These are phyloP conservation scores for Carduelis carduelis DNA, from an alignment of 2,797 vertebrate species.

Conservation along the genomic window DNA sequence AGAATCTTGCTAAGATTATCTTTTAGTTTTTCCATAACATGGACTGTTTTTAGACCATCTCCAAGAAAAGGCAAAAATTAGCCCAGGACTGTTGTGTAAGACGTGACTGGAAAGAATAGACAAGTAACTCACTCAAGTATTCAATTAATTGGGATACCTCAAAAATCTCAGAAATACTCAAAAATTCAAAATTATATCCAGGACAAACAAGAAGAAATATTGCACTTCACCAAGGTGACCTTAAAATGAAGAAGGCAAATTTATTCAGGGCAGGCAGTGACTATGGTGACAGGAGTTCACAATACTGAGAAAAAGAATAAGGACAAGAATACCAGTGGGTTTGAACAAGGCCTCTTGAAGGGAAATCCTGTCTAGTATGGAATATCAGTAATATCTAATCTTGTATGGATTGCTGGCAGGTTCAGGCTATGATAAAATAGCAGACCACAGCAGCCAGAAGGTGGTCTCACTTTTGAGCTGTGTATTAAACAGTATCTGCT, in stretches of 20 bases:
- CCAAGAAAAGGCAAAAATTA: neutral
- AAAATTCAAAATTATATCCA: neutral
- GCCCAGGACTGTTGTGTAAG: neutral
- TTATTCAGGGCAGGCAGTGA: neutral
- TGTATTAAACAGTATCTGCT: neutral
- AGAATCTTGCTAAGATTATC: neutral
- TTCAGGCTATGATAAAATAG: neutral
- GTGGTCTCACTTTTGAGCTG: neutral
- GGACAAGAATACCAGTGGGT: neutral
- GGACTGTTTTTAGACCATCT: neutral
- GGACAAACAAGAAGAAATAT: neutral
- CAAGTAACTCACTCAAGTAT: neutral
- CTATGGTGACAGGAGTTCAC: neutral
- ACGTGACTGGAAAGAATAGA: neutral
- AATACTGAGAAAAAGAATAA: neutral
- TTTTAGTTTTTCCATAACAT: neutral
- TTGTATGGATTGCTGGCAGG: neutral
- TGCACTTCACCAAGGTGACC: neutral
- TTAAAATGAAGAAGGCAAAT: neutral
- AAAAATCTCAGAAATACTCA: neutral
- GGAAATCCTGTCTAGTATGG: neutral
- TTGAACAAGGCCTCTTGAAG: neutral
- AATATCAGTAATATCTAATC: neutral
- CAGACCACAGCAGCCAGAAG: neutral
- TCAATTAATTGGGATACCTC: neutral